Evolutionary conservation across 2,888 invertebrate genomes (phyloP).

Genomic region (Ariolimax columbianus): DNA sequence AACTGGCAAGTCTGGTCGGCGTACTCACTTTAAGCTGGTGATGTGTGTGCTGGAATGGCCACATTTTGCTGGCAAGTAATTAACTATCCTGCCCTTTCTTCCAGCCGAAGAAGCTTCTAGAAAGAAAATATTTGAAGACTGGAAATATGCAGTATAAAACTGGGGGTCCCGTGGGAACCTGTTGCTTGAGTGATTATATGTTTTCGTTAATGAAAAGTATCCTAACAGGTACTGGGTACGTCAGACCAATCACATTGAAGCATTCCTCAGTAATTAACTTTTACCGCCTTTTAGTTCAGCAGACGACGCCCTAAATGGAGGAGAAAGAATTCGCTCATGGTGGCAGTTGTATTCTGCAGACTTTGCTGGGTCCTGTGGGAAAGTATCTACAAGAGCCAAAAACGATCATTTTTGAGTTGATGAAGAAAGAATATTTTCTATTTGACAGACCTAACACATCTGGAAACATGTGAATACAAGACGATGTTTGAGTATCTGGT

Average conservation of each 20-base stretch:
- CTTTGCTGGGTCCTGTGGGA: constrained; percentile 1
- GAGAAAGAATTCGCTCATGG: constrained; percentile 18
- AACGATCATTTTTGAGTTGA: neutral
- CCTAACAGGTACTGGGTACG: neutral
- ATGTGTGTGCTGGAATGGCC: constrained; percentile 12
- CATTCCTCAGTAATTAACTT: constrained; percentile 36
- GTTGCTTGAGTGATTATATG: constrained; percentile 23
- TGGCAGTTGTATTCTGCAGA: neutral
- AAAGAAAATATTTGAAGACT: constrained; percentile 38
- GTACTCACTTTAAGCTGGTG: neutral
- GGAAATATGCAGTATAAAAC: constrained; percentile 11
- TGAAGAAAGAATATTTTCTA: neutral
- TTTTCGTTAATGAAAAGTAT: constrained; percentile 38
- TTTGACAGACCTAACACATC: neutral
- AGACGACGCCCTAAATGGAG: constrained; percentile 27
- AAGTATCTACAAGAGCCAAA: neutral
- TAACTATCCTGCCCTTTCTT: constrained; percentile 25
- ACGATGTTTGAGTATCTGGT: neutral
- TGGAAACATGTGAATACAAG: neutral
- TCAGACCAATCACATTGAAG: constrained; percentile 35
- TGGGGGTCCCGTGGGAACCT: constrained; percentile 42
- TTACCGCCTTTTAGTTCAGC: constrained; percentile 1
- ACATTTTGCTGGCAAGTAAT: constrained; percentile 35
- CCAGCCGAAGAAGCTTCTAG: constrained; percentile 3
- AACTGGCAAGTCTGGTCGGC: neutral